Evolutionary conservation across 2,113 vertebrate genomes (phyloP), one percentile per base, ranked within the genome.

Genomic region (Gadus macrocephalus): DNA sequence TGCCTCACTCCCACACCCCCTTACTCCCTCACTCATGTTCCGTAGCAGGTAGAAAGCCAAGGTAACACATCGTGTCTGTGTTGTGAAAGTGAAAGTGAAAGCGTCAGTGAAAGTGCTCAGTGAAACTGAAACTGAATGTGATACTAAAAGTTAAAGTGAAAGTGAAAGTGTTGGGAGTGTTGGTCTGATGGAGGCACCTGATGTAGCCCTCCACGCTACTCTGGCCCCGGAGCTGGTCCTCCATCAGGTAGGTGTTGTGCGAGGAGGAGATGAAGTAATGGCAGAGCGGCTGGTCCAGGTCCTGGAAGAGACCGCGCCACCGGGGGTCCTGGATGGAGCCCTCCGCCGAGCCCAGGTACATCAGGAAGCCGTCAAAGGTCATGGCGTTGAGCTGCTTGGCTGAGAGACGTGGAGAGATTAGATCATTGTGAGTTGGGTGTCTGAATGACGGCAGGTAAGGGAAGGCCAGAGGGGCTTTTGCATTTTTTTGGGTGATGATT

Each of bases 221-320:
- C 35, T 95, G 95, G 11, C 97, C 97, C 12, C 83, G 94, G 62
- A 98, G 86, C 90, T 99, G 97, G 83, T 98, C 96, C 77, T 98
- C 93, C 90, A 93, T 89, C 31, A 99, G 92, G 85, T 99, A 99
- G 59, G 96, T 98, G 78, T 99, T 99, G 89, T 99, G 97, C 0
- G 97, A 99, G 58, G 97, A 98, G 5, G 96, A 98, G 85, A 99
- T 95, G 70, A 95, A 92, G 87, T 99, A 99, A 88, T 96, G 92
- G 78, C 90, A 96, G 78, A 99, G 93, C 0, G 97, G 96, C 49
- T 93, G 94, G 28, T 72, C 92, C 97, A 99, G 98, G 84, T 99
- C 96, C 91, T 98, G 96, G 91, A 91, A 95, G 71, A 96, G 9
- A 0, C 2, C 81, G 31, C 60, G 81, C 72, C 87, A 91, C 49